Conservation (phyloP, 2,113 vertebrate species). For the Pardalotus punctatus region DNA sequence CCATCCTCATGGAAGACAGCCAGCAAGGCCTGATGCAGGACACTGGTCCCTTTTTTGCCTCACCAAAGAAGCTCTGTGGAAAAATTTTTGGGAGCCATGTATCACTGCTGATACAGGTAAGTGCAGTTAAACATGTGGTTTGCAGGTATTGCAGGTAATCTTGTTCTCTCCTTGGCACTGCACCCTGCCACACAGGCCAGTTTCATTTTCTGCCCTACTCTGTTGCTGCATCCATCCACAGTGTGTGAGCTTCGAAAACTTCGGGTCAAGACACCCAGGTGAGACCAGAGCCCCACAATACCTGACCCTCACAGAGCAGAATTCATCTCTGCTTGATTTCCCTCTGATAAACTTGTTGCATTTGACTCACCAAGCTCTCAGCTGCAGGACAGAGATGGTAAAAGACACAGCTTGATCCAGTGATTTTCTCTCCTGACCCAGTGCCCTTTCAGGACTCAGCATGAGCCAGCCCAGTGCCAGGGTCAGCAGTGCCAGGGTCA, state of each 20-base stretch:
- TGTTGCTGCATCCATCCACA: fast-evolving
- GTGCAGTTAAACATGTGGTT: neutral
- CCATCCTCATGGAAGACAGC: neutral
- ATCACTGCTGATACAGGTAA: neutral
- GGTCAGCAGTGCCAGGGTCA: neutral
- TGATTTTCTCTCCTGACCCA: neutral
- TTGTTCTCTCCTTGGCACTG: fast-evolving
- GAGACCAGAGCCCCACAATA: neutral
- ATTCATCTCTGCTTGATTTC: neutral
- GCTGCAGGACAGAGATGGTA: neutral
- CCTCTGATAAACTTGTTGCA: neutral
- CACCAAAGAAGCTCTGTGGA: neutral
- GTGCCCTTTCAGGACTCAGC: neutral
- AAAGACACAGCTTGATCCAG: neutral
- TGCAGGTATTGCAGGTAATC: neutral
- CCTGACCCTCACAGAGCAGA: neutral
- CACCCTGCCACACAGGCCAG: fast-evolving
- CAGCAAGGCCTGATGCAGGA: neutral
- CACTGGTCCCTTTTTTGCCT: neutral
- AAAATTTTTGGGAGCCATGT: neutral
- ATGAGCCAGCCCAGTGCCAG: neutral
- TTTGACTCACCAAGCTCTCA: neutral
- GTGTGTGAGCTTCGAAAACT: neutral
- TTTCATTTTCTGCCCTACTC: neutral
- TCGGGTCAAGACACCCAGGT: neutral